Percentiles rank a stretch among this genome's conserved stretches.
Evolutionary conservation across 2,113 vertebrate genomes (phyloP).

Genomic region (Ictidomys tridecemlineatus): DNA sequence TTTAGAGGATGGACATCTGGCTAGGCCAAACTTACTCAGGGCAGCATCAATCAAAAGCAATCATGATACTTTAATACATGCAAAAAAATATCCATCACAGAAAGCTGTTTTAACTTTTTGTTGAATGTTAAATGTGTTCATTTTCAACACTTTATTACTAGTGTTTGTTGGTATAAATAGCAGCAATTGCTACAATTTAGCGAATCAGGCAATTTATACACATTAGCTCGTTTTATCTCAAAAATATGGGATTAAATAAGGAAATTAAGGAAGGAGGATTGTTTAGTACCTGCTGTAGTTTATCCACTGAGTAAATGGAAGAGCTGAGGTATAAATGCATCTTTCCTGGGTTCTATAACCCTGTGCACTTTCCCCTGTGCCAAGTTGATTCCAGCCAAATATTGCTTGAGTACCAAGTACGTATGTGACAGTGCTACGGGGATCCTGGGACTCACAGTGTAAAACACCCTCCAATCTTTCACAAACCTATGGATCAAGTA

Average conservation of each 20-base stretch:
- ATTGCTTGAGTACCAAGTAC: neutral
- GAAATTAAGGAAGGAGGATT: neutral
- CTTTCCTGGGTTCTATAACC: neutral
- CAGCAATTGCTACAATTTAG: neutral
- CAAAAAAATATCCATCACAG: neutral
- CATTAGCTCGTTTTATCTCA: neutral
- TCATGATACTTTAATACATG: neutral
- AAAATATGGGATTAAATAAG: neutral
- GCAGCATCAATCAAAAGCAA: neutral
- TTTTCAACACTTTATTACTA: neutral
- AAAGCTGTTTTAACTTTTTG: slow-evolving; percentile 29
- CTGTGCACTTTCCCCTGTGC: neutral
- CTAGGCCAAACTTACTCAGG: neutral
- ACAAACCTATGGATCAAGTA: neutral
- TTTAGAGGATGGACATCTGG: neutral
- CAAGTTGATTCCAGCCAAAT: neutral
- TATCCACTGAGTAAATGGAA: neutral
- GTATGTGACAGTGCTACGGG: neutral
- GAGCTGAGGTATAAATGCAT: neutral
- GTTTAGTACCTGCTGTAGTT: neutral
- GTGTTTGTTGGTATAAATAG: neutral
- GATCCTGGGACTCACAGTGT: neutral
- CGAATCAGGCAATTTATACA: neutral
- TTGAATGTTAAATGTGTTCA: neutral
- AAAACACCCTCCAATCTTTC: neutral